Evolutionary conservation across 2,113 vertebrate genomes (phyloP).

Genomic region (Haliaeetus leucogaster): DNA sequence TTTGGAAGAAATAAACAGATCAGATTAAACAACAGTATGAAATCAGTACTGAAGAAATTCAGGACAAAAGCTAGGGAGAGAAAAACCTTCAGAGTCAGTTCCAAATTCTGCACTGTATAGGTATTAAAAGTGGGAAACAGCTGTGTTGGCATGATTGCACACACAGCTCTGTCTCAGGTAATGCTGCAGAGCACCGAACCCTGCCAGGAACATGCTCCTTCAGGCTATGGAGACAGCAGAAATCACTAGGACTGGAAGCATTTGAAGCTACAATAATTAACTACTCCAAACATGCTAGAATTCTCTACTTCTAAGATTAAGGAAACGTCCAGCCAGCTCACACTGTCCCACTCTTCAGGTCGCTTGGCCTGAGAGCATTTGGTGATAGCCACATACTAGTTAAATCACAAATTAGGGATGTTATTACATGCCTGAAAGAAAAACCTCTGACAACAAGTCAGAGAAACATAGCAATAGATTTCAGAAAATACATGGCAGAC

Average conservation of each 20-base stretch:
- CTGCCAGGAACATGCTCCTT: not conserved
- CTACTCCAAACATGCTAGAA: not conserved
- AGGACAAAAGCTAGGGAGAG: not conserved
- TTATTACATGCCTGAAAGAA: not conserved
- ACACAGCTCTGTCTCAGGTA: not conserved
- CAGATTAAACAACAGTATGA: not conserved
- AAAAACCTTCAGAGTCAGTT: not conserved
- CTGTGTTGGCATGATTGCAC: not conserved
- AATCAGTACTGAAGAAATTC: not conserved
- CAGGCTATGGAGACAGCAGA: not conserved
- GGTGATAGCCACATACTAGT: not conserved
- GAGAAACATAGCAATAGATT: not conserved
- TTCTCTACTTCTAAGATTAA: not conserved
- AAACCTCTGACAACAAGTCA: not conserved
- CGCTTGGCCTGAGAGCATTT: accelerated
- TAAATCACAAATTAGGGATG: not conserved
- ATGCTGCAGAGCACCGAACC: not conserved
- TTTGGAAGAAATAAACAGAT: not conserved
- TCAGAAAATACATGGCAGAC: not conserved
- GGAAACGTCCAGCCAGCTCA: not conserved
- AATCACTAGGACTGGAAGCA: not conserved
- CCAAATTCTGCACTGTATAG: not conserved
- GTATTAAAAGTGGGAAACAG: not conserved
- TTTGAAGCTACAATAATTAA: not conserved
- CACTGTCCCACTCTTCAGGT: not conserved